Evolutionary conservation across 1,140 invertebrate species (phyloP), one percentile per base, ranked within the genome.

Genomic region (Meloidogyne hapla): DNA sequence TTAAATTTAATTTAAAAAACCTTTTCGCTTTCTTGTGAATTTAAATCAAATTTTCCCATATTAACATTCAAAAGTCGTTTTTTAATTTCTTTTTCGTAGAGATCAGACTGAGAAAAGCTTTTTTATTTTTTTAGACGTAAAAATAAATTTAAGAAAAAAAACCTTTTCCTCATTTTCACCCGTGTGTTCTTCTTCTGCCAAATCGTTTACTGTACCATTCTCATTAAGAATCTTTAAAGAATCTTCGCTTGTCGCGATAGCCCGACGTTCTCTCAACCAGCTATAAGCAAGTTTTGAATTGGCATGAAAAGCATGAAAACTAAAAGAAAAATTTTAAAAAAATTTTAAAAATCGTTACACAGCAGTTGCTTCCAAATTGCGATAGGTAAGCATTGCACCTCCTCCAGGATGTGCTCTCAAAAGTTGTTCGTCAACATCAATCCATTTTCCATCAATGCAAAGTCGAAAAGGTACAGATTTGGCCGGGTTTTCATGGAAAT

Each of bases 281-380:
- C 77, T 81, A 68, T 86, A 86, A 1, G 85, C 85, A 18, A 45
- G 38, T 63, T 85, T 86, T 9, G 85, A 86, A 25, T 82, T 80
- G 18, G 76, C 79, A 28, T 86, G 85, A 69, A 86, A 86, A 61
- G 85, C 82, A 66, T 86, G 85, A 64, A 87, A 87, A 28, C 82
- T 79, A 13, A 9, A 23, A n/a, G n/a, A 26, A 45, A n/a, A n/a
- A 73, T 33, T 18, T 73, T 21, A 4, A 1, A 21, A 21, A 13
- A 5, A 25, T 5, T 4, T n/a, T 21, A 71, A 73, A 28, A 33
- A 28, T 28, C 33, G 15, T 74, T 26, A 75, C 45, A 78, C 78
- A 21, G 85, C 86, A 69, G 82, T 87, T 6, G 85, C 85, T 69
- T 86, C 85, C 68, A 74, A 76, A 70, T 86, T 81, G 38, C 77